Conservation (phyloP, 2,888 invertebrate genomes). For the Belgica antarctica region DNA sequence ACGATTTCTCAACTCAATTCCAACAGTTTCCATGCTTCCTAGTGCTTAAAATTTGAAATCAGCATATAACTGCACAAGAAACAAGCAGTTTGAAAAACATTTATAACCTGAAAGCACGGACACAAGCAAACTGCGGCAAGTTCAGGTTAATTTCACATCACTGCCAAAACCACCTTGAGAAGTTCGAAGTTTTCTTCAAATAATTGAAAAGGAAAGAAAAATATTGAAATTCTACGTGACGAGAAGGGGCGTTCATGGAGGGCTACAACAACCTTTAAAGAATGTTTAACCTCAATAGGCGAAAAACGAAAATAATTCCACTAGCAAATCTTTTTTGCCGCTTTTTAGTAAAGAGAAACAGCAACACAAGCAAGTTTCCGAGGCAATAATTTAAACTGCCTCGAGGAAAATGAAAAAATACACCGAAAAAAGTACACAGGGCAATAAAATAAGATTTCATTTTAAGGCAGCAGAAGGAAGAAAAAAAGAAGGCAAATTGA, state of each 20-base stretch:
- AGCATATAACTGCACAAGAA: no score
- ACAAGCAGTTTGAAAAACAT: no score
- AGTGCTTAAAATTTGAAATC: no score
- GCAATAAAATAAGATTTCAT: constrained; percentile 35
- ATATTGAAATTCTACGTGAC: constrained; percentile 22
- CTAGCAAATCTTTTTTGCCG: background rate
- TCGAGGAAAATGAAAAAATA: constrained; percentile 10
- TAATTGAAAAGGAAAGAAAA: constrained; percentile 1
- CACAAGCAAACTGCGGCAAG: no score
- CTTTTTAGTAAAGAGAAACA: constrained; percentile 33
- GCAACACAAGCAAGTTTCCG: constrained; percentile 36
- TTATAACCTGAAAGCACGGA: no score
- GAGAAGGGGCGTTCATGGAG: background rate
- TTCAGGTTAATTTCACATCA: no score
- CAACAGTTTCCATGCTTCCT: no score
- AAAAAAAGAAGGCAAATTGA: constrained; percentile 27
- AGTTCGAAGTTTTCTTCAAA: constrained; percentile 7
- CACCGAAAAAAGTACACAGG: constrained; percentile 22
- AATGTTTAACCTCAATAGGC: constrained; percentile 22
- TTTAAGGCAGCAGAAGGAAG: constrained; percentile 18
- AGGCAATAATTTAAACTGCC: constrained; percentile 36
- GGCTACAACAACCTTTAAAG: background rate
- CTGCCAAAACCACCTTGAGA: no score
- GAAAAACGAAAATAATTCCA: constrained; percentile 1
- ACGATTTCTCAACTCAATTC: no score